phyloP scores from a whole-genome alignment of 2,113 vertebrate species.

The Halcyon senegalensis region DNA sequence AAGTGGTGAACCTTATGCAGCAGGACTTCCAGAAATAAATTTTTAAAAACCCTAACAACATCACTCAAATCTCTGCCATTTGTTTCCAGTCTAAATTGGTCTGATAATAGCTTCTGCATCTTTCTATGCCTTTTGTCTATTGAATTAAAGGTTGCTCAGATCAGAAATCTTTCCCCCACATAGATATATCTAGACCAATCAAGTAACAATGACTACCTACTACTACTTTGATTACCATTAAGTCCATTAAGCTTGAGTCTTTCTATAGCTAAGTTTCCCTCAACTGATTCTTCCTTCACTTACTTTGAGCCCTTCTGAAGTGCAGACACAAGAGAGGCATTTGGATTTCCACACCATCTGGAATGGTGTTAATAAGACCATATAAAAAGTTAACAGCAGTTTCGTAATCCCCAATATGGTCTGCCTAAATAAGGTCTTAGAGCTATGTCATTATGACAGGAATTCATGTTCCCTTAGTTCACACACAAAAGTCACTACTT shows the following conservation, averaged over 20 bases:
- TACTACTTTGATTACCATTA: background rate
- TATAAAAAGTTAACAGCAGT: background rate
- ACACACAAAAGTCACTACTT: background rate
- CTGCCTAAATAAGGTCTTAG: background rate
- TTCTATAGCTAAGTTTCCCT: background rate
- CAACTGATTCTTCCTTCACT: background rate
- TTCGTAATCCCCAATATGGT: background rate
- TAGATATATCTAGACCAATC: background rate
- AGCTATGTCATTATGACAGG: background rate
- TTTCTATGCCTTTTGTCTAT: background rate
- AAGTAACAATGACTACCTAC: background rate
- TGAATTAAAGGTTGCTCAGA: background rate
- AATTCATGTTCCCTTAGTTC: background rate
- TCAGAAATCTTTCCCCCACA: background rate
- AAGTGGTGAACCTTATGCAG: background rate
- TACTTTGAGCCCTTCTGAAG: background rate
- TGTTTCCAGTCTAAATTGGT: background rate
- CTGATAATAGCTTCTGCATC: background rate
- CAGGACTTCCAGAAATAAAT: background rate
- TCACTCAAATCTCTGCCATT: background rate
- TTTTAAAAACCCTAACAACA: background rate
- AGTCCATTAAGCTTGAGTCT: background rate
- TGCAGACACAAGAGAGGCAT: background rate
- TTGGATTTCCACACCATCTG: background rate
- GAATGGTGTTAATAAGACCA: background rate